Evolutionary conservation across 2,113 vertebrate genomes (phyloP), one percentile per base, ranked within the genome.

Genomic region (human): DNA sequence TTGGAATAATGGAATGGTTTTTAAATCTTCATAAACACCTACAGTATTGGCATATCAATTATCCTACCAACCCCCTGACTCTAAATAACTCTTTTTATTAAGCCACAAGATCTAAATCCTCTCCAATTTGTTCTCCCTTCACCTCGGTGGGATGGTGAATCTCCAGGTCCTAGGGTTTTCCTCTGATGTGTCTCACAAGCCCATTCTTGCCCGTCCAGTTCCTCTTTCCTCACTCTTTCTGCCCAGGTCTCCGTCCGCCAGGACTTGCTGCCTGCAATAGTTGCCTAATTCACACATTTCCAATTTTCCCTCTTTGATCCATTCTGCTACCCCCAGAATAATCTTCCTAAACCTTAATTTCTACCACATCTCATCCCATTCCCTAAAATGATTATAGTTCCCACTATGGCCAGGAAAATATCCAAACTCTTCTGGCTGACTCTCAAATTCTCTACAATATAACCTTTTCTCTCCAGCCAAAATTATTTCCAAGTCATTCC

Each of bases 401-500:
- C 72, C 66, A 72, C 48, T 52, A 4, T 32, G 66, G 45, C 35
- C n/a, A 88, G 79, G 82, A 83, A 96, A 88, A 92, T 14, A 92
- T 45, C 86, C 90, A 90, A 82, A 89, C 27, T 73, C 64, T 90
- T 91, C 84, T 88, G 82, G 87, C 64, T 78, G 27, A 22, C 79
- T 92, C 93, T 50, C 81, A 95, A 76, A 61, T 20, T 85, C 82
- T 89, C 38, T 17, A 70, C 43, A 93, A 80, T 14, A 64, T 50
- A 92, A 72, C 10, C n/a, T 73, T 88, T 91, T 80, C 59, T 93
- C 59, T 88, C 79, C 70, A 90, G 94, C 64, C n/a, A 76, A 83
- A 93, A 93, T 70, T 76, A 94, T 81, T 52, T 85, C 64, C 66
- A 80, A 70, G 38, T 59, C 85, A 86, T 93, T 90, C 50, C 48